Base-by-base conservation (phyloP, 2,113 vertebrate genomes). In the Lampris megalopsis region DNA sequence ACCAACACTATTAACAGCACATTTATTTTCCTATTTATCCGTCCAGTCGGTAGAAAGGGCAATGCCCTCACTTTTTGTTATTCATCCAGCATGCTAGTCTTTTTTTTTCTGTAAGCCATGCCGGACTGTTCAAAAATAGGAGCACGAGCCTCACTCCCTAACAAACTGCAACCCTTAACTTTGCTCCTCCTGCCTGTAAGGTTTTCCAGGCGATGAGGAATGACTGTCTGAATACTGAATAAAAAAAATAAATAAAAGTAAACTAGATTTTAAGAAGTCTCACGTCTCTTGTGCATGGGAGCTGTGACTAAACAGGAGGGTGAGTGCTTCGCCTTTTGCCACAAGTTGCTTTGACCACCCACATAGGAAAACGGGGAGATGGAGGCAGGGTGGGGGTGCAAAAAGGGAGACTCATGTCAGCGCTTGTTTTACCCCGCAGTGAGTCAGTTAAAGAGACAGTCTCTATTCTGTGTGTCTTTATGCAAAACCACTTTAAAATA, bases 311-410 rank as follows among this genome's bases (percentile, higher is more conserved):
- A 24, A 24, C 24, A 24, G 24, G 24, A 24, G 24, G 24, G 24
- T 24, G 24, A 24, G 24, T 24, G 24, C 24, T 24, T 24, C 24
- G 24, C 24, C 24, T 24, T 24, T 56, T 80, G 74, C 81, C 50
- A 56, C 81, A 86, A 89, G 85, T 87, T 87, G 77, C 79, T 79
- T 37, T 67, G 81, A 58, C 86, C 89, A 91, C 89, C 85, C 89
- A 87, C 74, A 80, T n/a, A 54, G 81, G 64, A 71, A 42, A 24
- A 57, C 9, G 6, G 57, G 9, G 37, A 45, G 45, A 13, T 9
- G 56, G 71, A 66, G 53, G 48, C 43, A 37, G 59, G 9, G 62
- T 6, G 35, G 37, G 13, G 48, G 57, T 40, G 13, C 24, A 8
- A 40, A 42, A n/a, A n/a, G 9, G 58, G 41, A 52, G 80, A 35